Base-by-base conservation (phyloP, 1,140 invertebrate species). In the Planococcus citri region DNA sequence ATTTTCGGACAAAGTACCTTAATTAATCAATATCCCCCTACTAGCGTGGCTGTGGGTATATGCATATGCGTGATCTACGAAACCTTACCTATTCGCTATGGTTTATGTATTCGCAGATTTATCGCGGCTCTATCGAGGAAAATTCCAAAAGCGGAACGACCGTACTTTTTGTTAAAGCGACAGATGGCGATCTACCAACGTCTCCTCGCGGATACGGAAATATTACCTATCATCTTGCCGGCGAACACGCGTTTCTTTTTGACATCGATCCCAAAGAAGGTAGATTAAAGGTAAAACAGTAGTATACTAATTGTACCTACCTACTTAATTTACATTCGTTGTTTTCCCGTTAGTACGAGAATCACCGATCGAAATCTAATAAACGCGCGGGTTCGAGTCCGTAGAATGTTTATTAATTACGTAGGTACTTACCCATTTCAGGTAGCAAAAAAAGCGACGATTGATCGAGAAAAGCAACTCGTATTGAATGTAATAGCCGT, bases 391-490 rank as follows among this genome's bases (percentile, higher is more conserved):
- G n/a, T n/a, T n/a, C n/a, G n/a, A n/a, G n/a, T n/a, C n/a, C n/a
- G n/a, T n/a, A 20, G 33, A 29, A 33, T 24, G 71, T 70, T 72
- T 70, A 69, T 69, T 69, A 73, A 57, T 72, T 22, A 37, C 14
- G 33, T 8, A n/a, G n/a, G n/a, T 37, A 37, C 69, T 38, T 57
- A 60, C 25, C 73, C 70, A 76, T 78, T n/a, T 4, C 68, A 84
- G 78, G 83, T 90, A 9, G 86, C 86, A 0, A 79, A 80, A 25
- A 86, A 88, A 68, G 86, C 84, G 68, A 83, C 80, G 0, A 80
- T 93, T 3, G 90, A 92, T 76, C 78, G 90, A 58, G 90, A 93
- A 76, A 83, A 83, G 60, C 86, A 89, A 72, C 83, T 87, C 0
- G 80, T 83, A 0, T 79, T 91, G 24, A 80, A 83, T 17, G 79